These are phyloP conservation scores for Nymphalis io DNA, from an alignment of 1,140 invertebrate genomes.

Conservation along the genomic window DNA sequence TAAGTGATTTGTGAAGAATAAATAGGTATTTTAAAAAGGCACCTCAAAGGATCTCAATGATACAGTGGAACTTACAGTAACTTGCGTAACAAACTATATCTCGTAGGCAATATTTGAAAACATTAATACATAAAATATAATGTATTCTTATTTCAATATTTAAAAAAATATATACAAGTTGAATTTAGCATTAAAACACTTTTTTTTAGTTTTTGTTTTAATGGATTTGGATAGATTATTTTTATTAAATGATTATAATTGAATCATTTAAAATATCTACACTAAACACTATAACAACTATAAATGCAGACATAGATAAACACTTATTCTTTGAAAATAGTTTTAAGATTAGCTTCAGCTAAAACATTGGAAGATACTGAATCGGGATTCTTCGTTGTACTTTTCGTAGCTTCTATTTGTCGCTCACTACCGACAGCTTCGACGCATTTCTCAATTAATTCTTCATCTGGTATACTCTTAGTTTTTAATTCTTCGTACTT, in stretches of 20 bases:
- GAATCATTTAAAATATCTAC: slow-evolving; percentile 1
- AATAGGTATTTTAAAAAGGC: no score
- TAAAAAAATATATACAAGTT: no score
- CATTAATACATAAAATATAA: no score
- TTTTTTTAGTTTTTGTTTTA: no score
- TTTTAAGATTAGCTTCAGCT: slow-evolving; percentile 63
- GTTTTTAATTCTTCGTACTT: slow-evolving; percentile 81
- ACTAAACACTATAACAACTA: not conserved
- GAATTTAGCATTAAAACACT: no score
- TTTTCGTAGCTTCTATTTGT: slow-evolving; percentile 38
- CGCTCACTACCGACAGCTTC: slow-evolving; percentile 46
- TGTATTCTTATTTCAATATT: no score
- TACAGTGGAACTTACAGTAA: no score
- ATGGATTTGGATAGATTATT: no score
- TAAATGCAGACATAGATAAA: not conserved
- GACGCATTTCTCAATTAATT: slow-evolving; percentile 68
- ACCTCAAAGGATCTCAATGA: no score
- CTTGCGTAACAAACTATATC: no score
- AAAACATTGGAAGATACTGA: slow-evolving; percentile 57
- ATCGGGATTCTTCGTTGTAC: slow-evolving; percentile 44
- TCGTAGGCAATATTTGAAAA: no score
- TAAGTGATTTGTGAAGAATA: no score
- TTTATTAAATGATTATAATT: not conserved
- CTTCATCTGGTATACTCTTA: slow-evolving; percentile 76
- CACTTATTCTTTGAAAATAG: slow-evolving; percentile 71